Evolutionary conservation across 2,888 invertebrate species (phyloP).

Genomic region (Hanleya hanleyi): DNA sequence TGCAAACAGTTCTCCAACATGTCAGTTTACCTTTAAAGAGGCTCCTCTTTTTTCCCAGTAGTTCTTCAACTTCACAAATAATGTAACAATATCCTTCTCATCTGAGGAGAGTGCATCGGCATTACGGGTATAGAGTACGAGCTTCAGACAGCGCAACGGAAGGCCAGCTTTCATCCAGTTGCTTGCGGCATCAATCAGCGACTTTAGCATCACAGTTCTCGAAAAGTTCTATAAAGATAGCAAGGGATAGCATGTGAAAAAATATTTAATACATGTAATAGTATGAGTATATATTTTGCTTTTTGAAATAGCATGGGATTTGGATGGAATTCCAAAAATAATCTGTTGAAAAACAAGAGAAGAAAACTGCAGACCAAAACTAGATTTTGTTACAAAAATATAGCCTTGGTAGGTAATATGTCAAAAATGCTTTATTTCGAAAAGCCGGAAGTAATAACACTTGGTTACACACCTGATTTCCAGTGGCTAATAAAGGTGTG

Average conservation of each 20-base stretch:
- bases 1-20: too few species aligned
- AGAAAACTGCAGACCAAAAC: too few species aligned
- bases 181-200: conserved; percentile 61
- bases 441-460: too few species aligned
- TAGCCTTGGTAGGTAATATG: too few species aligned
- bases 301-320: too few species aligned
- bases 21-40: not conserved
- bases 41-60: conserved; percentile 26
- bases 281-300: too few species aligned
- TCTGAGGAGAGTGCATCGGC: conserved; percentile 7
- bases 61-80: conserved; percentile 30
- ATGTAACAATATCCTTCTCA: conserved; percentile 21
- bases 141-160: conserved; percentile 59
- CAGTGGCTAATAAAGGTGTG: conserved; percentile 67
- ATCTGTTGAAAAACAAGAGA: too few species aligned
- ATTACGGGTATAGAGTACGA: conserved; percentile 55
- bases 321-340: too few species aligned
- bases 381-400: too few species aligned
- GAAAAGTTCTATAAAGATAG: conserved; percentile 40
- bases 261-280: too few species aligned
- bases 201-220: conserved; percentile 36
- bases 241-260: too few species aligned
- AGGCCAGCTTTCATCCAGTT: conserved; percentile 68
- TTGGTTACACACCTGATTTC: conserved; percentile 58
- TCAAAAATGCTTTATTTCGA: too few species aligned